Percentiles rank a stretch among this genome's conserved stretches.
Evolutionary conservation across 2,888 invertebrate species (phyloP).

Genomic region (Margaritifera margaritifera): DNA sequence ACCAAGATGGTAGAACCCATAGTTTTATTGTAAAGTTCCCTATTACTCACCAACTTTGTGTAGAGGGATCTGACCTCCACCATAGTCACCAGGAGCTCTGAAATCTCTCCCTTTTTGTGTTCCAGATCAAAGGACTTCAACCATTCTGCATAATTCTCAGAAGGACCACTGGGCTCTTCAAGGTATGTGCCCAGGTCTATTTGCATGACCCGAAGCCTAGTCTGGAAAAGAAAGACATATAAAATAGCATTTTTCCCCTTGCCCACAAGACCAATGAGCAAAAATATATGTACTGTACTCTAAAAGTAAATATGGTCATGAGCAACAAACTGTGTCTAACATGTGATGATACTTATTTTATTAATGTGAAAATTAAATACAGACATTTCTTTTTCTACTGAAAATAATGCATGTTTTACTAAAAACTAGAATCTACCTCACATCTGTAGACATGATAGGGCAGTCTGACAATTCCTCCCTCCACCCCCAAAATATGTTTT

Average conservation of each 20-base stretch:
- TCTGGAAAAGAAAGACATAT: constrained; percentile 73
- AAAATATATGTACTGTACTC: neutral
- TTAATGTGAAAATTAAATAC: too few relatives aligned
- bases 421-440: too few relatives aligned
- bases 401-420: too few relatives aligned
- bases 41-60: constrained; percentile 79
- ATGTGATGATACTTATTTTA: too few relatives aligned
- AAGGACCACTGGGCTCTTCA: constrained; percentile 79
- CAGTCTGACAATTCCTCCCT: too few relatives aligned
- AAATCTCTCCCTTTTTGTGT: constrained; percentile 76
- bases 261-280: neutral
- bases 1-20: too few relatives aligned
- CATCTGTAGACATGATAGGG: too few relatives aligned
- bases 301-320: neutral
- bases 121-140: constrained; percentile 76
- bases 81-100: constrained; percentile 78
- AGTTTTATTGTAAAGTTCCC: neutral
- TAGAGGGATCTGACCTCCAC: constrained; percentile 79
- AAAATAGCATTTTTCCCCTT: neutral
- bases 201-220: constrained; percentile 82
- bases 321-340: too few relatives aligned
- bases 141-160: constrained; percentile 78
- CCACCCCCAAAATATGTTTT: too few relatives aligned
- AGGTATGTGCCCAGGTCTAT: constrained; percentile 83
- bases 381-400: too few relatives aligned